Percentiles rank a stretch among this genome's conserved stretches.
These are phyloP conservation scores for Bolborhynchus lineola DNA, from an alignment of 2,113 vertebrate species.

Conservation along the genomic window DNA sequence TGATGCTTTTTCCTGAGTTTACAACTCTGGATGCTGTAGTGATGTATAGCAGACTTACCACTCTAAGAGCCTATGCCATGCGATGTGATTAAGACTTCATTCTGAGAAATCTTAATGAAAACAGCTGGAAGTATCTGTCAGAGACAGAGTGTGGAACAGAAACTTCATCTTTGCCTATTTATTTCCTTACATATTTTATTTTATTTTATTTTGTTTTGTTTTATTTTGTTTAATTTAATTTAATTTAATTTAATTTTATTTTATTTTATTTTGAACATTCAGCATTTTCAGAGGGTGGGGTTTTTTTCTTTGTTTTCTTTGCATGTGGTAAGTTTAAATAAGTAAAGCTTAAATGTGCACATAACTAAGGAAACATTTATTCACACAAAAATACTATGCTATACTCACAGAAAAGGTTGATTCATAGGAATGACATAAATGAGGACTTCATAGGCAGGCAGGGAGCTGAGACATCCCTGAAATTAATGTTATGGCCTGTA, in stretches of 20 bases:
- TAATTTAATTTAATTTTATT: neutral
- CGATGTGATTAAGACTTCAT: neutral
- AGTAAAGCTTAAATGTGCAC: neutral
- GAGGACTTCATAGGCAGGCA: neutral
- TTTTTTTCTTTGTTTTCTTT: neutral
- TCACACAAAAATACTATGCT: neutral
- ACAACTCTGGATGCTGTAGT: neutral
- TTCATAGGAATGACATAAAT: neutral
- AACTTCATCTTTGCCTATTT: neutral
- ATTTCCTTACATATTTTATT: neutral
- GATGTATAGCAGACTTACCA: slow-evolving; percentile 7
- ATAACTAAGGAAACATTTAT: neutral
- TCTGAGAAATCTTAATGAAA: neutral
- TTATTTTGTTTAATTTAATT: neutral
- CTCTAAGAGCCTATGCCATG: neutral
- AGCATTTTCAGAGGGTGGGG: neutral
- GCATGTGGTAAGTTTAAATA: neutral
- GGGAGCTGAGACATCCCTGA: neutral
- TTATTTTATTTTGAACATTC: neutral
- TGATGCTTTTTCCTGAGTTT: neutral
- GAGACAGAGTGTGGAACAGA: neutral
- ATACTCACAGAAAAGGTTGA: neutral
- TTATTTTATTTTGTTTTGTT: neutral
- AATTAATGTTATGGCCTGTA: neutral
- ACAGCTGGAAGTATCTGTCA: neutral